A percentile compares a stretch with the other conserved stretches of the same genome.
phyloP scores from a whole-genome alignment of 2,113 vertebrate genomes.

The Rhea pennata region DNA sequence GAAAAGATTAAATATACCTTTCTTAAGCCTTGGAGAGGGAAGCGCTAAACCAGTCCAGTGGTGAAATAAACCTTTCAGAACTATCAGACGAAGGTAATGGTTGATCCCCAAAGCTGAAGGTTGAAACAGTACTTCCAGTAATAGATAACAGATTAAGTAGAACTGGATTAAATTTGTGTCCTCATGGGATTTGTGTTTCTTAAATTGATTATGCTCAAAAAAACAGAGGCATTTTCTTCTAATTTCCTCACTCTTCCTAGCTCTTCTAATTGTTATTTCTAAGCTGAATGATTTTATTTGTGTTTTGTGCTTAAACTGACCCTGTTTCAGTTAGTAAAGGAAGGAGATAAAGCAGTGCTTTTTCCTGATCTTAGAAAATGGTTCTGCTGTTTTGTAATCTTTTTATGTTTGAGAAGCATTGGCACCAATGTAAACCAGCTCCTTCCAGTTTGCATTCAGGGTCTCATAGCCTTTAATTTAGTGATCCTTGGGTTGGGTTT shows the following conservation, averaged over 20 bases:
- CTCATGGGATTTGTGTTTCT: accelerated
- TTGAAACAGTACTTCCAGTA: not conserved
- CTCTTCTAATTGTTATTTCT: not conserved
- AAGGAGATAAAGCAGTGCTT: not conserved
- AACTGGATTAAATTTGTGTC: not conserved
- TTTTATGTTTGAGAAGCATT: not conserved
- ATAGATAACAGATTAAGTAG: accelerated
- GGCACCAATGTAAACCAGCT: not conserved
- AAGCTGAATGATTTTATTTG: not conserved
- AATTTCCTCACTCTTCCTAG: not conserved
- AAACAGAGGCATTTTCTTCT: not conserved
- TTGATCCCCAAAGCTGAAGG: not conserved
- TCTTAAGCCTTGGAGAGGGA: not conserved
- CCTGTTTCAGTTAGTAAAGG: not conserved
- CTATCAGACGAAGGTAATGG: not conserved
- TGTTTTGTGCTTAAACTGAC: conserved; percentile 23
- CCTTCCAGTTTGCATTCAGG: not conserved
- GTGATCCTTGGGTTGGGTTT: not conserved
- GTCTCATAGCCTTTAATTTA: not conserved
- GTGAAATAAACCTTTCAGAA: not conserved
- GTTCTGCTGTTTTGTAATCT: not conserved
- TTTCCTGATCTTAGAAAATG: conserved; percentile 12
- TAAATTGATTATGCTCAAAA: not conserved
- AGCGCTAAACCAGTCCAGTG: not conserved
- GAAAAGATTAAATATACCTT: not conserved